Evolutionary conservation across 2,888 invertebrate genomes (phyloP), one percentile per base, ranked within the genome.

Genomic region (Spatulosminthurus flaviceps): DNA sequence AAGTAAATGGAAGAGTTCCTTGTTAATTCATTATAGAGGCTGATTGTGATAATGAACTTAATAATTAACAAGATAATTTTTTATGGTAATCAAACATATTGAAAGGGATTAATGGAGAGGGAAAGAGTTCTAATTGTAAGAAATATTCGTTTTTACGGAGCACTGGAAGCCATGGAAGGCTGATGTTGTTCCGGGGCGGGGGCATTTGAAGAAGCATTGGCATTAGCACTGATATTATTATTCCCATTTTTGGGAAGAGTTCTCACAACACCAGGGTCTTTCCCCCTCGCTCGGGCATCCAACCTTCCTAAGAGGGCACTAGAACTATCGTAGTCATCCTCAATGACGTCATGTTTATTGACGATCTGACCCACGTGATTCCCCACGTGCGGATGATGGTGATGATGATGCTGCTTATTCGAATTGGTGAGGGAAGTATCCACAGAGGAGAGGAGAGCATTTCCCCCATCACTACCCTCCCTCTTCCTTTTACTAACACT

Each of bases 311-410:
- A 67, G 60, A 83, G 79, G 41, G 81, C 81, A 81, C 82, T 81
- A 61, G 80, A 80, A 77, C 82, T 82, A 60, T 82, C 83, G 70
- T 79, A 82, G 71, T 84, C 84, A 67, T 82, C 83, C 61, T 84
- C 83, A 26, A 51, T 22, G 41, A 29, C 74, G 21, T 60, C 61
- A 7, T 11, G 61, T 7, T 16, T 24, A 19, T 73, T 29, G 19
- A 26, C 22, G 19, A 22, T 22, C 28, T 43, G 28, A 41, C 41
- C 16, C 22, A 51, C 34, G 42, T 79, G 72, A 51, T 77, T 79
- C 26, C 41, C 71, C 5, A 71, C 24, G 28, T 71, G 72, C 11
- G 72, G 24, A 9, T 61, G 19, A 24, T 60, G 5, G 61, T 66
- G 24, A 9, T 61, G 19, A 24, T 60, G 5, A 64, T 66, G 41